Evolutionary conservation across 2,888 invertebrate species (phyloP).

Genomic region (Hoplodrina ambigua): DNA sequence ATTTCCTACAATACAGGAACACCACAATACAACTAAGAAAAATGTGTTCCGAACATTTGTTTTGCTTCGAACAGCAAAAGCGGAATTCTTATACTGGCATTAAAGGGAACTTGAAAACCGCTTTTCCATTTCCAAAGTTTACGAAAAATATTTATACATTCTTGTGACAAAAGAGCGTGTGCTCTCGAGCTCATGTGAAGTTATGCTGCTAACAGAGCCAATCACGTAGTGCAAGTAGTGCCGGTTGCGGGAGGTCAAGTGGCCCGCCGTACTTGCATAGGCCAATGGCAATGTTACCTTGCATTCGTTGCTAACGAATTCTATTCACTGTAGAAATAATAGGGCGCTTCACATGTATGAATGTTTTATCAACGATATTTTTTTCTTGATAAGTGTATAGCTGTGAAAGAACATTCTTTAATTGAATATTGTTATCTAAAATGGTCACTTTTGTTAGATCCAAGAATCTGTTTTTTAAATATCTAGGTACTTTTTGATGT

Average conservation of each 20-base stretch:
- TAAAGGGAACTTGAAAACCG: constrained; percentile 48
- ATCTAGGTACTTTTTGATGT: no score
- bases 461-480: not conserved
- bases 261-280: constrained; percentile 55
- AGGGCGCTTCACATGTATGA: constrained; percentile 43
- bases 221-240: constrained; percentile 62
- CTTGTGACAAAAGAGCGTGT: constrained; percentile 62
- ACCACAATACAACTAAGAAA: constrained; percentile 45
- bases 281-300: constrained; percentile 66
- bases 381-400: constrained; percentile 5
- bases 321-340: constrained; percentile 64
- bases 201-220: constrained; percentile 66
- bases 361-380: constrained; percentile 34
- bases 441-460: not conserved
- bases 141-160: constrained; percentile 66
- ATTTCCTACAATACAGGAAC: constrained; percentile 43
- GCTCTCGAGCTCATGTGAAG: constrained; percentile 54
- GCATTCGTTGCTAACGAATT: constrained; percentile 66
- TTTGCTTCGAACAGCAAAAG: constrained; percentile 54
- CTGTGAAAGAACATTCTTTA: not conserved
- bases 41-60: constrained; percentile 47
- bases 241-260: constrained; percentile 66
- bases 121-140: constrained; percentile 58
- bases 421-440: not conserved
- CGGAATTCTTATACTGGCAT: constrained; percentile 46